Percentiles rank a stretch among this genome's conserved stretches.
phyloP scores from a whole-genome alignment of 1,140 invertebrate species.

The Scaptomyza hsui region DNA sequence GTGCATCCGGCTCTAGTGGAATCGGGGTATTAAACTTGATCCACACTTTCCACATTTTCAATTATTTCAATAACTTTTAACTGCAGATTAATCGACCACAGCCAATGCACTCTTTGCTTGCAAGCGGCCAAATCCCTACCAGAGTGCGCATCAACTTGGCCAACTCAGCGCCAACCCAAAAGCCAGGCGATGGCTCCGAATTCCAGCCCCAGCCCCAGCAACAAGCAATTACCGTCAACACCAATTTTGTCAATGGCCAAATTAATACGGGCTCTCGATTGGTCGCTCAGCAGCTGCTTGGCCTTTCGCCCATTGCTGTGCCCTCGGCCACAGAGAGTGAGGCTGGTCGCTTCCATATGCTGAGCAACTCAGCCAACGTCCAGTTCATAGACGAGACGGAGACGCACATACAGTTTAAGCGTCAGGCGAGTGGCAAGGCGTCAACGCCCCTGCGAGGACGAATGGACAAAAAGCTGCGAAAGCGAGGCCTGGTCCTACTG shows the following conservation, averaged over 20 bases:
- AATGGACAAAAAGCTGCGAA: conserved; percentile 83
- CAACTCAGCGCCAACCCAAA: conserved; percentile 27
- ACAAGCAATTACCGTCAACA: conserved; percentile 83
- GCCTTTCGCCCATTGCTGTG: conserved; percentile 8
- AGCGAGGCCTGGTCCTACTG: conserved; percentile 87
- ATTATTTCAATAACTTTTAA: neutral
- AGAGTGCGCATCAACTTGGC: conserved; percentile 86
- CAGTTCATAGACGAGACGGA: conserved; percentile 86
- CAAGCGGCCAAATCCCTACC: conserved; percentile 88
- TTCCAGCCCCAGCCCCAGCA: conserved; percentile 21
- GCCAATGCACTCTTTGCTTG: conserved; percentile 86
- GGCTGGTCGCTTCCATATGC: conserved; percentile 81
- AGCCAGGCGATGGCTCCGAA: neutral
- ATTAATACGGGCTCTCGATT: conserved; percentile 85
- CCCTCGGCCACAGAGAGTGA: neutral
- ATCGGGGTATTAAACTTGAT: too few species aligned
- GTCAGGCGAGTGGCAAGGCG: conserved; percentile 53
- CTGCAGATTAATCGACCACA: conserved; percentile 84
- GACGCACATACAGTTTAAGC: conserved; percentile 85
- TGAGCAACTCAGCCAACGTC: conserved; percentile 84
- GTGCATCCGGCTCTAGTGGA: too few species aligned
- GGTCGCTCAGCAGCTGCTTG: conserved; percentile 85
- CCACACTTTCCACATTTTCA: neutral
- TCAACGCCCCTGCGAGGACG: neutral
- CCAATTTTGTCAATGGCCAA: conserved; percentile 87